Evolutionary conservation across 2,888 invertebrate species (phyloP).

Genomic region (Lycophotia porphyrea): DNA sequence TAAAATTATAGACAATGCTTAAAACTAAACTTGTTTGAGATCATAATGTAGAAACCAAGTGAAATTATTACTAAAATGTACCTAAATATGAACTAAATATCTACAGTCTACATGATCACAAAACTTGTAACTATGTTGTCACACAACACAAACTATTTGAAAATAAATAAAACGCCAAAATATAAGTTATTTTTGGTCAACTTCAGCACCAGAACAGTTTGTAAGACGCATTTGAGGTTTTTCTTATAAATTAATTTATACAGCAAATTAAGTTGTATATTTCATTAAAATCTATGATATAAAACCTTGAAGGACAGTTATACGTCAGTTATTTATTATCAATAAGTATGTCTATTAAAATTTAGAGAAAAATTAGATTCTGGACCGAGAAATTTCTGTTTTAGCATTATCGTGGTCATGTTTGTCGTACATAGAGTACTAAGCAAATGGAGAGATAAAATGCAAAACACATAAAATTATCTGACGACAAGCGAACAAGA

Average conservation of each 20-base stretch:
- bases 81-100: slow-evolving; percentile 28
- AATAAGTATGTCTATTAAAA: slow-evolving; percentile 25
- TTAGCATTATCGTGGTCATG: slow-evolving; percentile 38
- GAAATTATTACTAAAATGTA: slow-evolving; percentile 33
- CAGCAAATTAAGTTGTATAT: background rate
- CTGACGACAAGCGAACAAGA: slow-evolving; percentile 1
- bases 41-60: slow-evolving; percentile 48
- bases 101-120: slow-evolving; percentile 42
- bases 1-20: slow-evolving; percentile 25
- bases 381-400: slow-evolving; percentile 25
- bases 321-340: slow-evolving; percentile 5
- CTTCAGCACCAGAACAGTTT: slow-evolving; percentile 62
- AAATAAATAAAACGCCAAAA: slow-evolving; percentile 26
- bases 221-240: slow-evolving; percentile 25
- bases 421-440: slow-evolving; percentile 21
- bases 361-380: slow-evolving; percentile 18
- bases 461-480: background rate
- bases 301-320: slow-evolving; percentile 10
- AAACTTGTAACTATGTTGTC: slow-evolving; percentile 41
- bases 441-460: slow-evolving; percentile 37
- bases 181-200: slow-evolving; percentile 56
- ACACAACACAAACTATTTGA: slow-evolving; percentile 30
- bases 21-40: slow-evolving; percentile 60
- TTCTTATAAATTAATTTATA: slow-evolving; percentile 7
- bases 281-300: slow-evolving; percentile 20